phyloP scores from a whole-genome alignment of 2,888 invertebrate species.

The Lycophotia porphyrea region DNA sequence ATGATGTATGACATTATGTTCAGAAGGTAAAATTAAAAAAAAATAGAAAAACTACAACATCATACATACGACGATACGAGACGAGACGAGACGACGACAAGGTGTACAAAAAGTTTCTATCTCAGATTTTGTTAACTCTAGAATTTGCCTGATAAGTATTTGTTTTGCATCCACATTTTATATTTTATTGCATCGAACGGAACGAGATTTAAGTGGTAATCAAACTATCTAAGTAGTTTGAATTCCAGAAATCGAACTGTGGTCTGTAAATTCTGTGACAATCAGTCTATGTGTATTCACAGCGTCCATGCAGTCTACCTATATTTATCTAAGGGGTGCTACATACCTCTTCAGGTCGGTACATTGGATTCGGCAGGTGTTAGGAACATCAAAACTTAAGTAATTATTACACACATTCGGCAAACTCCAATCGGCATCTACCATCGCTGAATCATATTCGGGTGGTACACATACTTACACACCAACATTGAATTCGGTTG shows the following conservation, averaged over 20 bases:
- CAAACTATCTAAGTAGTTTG: not conserved
- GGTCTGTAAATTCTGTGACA: not conserved
- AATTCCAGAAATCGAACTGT: conserved; percentile 19
- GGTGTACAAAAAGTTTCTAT: not conserved
- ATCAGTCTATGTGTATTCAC: conserved; percentile 13
- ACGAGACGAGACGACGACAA: no score
- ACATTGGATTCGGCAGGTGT: not conserved
- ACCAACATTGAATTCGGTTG: not conserved
- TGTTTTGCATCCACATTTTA: not conserved
- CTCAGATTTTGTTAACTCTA: conserved; percentile 2
- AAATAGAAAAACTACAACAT: no score
- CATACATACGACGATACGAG: no score
- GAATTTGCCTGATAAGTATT: not conserved
- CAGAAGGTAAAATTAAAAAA: not conserved
- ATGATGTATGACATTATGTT: no score
- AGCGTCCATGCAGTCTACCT: not conserved
- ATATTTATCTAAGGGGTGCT: not conserved
- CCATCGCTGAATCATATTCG: not conserved
- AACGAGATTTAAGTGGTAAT: not conserved
- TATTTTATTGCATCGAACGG: not conserved
- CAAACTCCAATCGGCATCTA: not conserved
- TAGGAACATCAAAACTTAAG: not conserved
- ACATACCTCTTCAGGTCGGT: not conserved
- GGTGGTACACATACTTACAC: not conserved
- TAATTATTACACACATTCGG: not conserved